Conservation (phyloP, 2,888 invertebrate genomes). For the Thereva nobilitata region DNA sequence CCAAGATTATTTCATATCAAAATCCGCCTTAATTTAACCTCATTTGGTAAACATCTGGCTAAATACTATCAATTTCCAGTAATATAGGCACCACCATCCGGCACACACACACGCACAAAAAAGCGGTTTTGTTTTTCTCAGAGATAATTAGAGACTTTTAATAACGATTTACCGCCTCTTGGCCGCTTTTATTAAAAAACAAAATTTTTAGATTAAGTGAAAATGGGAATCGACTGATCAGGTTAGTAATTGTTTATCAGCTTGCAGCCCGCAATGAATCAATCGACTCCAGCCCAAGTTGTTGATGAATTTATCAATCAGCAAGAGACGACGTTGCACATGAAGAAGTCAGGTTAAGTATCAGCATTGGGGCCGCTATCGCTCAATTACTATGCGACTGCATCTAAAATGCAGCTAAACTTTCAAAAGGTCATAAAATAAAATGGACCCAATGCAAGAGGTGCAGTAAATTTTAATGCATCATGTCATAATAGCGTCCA, state of each 20-base stretch:
- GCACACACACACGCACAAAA: too few species aligned
- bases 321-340: not conserved
- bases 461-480: constrained; percentile 25
- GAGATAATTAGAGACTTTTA: too few species aligned
- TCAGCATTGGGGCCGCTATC: not conserved
- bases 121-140: too few species aligned
- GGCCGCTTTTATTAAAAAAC: too few species aligned
- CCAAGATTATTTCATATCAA: too few species aligned
- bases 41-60: too few species aligned
- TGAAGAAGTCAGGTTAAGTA: too few species aligned
- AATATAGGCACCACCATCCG: too few species aligned
- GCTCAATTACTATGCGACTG: constrained; percentile 7
- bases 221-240: not conserved
- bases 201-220: not conserved
- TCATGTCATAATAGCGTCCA: constrained; percentile 20
- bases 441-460: constrained; percentile 3
- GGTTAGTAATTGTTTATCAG: too few species aligned
- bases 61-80: too few species aligned
- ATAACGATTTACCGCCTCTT: too few species aligned
- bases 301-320: not conserved
- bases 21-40: too few species aligned
- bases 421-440: not conserved
- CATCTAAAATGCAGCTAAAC: not conserved
- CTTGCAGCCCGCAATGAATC: not conserved
- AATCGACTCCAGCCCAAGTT: not conserved